Conservation (phyloP, 2,888 invertebrate species). For the Mesorhabditis belari region DNA sequence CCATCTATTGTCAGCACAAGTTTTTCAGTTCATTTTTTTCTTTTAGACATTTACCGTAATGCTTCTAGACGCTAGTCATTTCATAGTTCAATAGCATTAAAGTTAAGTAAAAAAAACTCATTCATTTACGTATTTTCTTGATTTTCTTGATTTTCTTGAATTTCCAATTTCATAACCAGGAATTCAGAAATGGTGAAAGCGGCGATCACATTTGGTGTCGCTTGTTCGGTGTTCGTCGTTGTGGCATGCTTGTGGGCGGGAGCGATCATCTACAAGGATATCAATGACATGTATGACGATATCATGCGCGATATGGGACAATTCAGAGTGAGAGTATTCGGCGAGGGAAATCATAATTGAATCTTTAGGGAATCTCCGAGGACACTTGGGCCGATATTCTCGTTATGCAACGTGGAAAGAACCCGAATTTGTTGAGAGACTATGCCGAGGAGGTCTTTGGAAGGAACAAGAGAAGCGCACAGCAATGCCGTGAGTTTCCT, state of each 20-base stretch:
- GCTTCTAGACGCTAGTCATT: too few relatives aligned
- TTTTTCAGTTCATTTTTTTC: too few relatives aligned
- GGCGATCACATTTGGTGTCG: constrained; percentile 31
- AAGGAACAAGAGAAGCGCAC: constrained; percentile 31
- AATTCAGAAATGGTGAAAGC: constrained; percentile 23
- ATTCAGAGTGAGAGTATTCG: constrained; percentile 19
- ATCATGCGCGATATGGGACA: constrained; percentile 37
- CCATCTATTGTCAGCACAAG: too few relatives aligned
- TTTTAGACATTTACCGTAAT: too few relatives aligned
- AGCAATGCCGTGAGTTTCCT: constrained; percentile 21
- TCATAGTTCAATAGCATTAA: too few relatives aligned
- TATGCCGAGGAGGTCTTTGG: constrained; percentile 36
- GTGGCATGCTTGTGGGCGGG: constrained; percentile 32
- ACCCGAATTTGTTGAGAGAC: constrained; percentile 22
- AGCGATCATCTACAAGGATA: constrained; percentile 35
- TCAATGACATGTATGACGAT: constrained; percentile 39
- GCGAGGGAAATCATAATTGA: not conserved
- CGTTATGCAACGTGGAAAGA: constrained; percentile 24
- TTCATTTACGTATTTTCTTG: too few relatives aligned
- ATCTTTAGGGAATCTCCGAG: constrained; percentile 27
- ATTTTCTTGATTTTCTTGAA: too few relatives aligned
- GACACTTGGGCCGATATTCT: constrained; percentile 35
- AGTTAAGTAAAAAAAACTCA: too few relatives aligned
- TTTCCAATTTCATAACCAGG: too few relatives aligned
- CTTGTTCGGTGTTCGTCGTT: constrained; percentile 25